phyloP scores from a whole-genome alignment of 2,113 vertebrate genomes.

The Epinephelus moara region DNA sequence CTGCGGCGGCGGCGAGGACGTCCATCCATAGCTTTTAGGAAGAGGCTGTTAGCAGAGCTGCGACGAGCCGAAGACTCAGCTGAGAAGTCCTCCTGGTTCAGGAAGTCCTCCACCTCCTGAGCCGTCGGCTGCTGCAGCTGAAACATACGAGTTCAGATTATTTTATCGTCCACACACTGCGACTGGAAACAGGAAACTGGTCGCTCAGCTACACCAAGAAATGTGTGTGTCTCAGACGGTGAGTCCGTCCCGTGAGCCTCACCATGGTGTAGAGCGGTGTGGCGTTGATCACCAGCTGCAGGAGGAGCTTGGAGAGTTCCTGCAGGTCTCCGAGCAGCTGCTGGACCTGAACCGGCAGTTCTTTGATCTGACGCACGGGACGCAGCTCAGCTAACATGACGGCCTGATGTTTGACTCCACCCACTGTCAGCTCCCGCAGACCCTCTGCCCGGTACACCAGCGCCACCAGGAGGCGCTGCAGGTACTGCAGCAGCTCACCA shows the following conservation, averaged over 20 bases:
- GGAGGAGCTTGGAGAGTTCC: constrained; percentile 74
- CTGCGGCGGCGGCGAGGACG: constrained; percentile 74
- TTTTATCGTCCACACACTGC: too few relatives aligned
- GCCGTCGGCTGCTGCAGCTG: constrained; percentile 75
- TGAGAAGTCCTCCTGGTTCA: constrained; percentile 69
- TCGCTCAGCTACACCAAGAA: too few relatives aligned
- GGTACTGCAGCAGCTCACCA: constrained; percentile 51
- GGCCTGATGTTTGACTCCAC: constrained; percentile 30
- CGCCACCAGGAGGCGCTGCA: constrained; percentile 65
- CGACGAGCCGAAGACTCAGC: constrained; percentile 54
- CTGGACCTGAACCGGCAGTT: constrained; percentile 66
- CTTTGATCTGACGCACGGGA: constrained; percentile 54
- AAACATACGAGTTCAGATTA: background rate
- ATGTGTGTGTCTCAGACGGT: background rate
- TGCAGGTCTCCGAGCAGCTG: constrained; percentile 65
- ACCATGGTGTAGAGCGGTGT: constrained; percentile 82
- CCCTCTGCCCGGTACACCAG: constrained; percentile 60
- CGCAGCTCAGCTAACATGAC: constrained; percentile 50
- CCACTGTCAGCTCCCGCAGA: constrained; percentile 45
- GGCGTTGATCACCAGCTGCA: constrained; percentile 82
- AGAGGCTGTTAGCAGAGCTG: constrained; percentile 70
- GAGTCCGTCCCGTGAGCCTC: background rate
- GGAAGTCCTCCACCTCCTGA: constrained; percentile 77
- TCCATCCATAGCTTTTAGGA: constrained; percentile 81
- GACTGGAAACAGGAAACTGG: too few relatives aligned